A percentile compares a stretch with the other conserved stretches of the same genome.
phyloP scores from a whole-genome alignment of 2,888 invertebrate genomes.

The Digitonthophagus gazella region DNA sequence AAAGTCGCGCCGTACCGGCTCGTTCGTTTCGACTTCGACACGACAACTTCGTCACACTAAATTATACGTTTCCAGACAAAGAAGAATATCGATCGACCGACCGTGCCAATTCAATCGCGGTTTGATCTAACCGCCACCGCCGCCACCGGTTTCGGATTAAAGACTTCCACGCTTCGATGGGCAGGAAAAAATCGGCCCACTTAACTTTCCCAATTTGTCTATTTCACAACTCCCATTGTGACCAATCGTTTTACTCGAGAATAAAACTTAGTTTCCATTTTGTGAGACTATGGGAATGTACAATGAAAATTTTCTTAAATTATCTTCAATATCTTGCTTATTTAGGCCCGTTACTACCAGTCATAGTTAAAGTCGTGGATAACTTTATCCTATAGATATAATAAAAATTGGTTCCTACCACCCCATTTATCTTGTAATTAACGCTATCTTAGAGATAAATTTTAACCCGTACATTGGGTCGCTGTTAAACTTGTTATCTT shows the following conservation, averaged over 20 bases:
- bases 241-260: neutral
- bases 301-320: no score
- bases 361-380: no score
- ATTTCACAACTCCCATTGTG: neutral
- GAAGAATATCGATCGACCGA: neutral
- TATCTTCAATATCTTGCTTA: no score
- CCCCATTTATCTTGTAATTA: no score
- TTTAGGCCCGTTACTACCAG: no score
- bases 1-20: neutral
- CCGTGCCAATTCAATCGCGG: neutral
- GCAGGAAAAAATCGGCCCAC: neutral
- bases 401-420: no score
- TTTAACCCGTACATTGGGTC: no score
- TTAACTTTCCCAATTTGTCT: neutral
- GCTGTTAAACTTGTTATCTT: no score
- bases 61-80: neutral
- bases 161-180: neutral
- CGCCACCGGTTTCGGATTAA: neutral
- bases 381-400: no score
- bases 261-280: neutral
- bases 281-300: no score
- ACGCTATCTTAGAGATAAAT: no score
- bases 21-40: neutral
- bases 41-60: neutral
- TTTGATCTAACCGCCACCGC: neutral